Evolutionary conservation across 2,888 invertebrate genomes (phyloP).

Genomic region (Lithophane leautieri): DNA sequence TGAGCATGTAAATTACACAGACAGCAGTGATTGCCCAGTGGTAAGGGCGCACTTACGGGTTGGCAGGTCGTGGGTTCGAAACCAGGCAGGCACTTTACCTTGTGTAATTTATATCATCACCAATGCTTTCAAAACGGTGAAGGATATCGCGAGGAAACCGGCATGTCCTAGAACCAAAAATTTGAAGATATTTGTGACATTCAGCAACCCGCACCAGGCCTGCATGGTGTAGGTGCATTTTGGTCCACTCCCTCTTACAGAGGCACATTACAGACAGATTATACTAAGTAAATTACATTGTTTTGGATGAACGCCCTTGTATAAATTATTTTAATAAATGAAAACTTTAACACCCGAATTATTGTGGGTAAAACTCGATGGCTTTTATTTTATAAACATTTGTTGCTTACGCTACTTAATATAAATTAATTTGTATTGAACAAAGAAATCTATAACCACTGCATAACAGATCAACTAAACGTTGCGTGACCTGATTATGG

Average conservation of each 20-base stretch:
- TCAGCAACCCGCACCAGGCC: not conserved
- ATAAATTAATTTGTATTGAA: not conserved
- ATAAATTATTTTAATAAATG: not conserved
- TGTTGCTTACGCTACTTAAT: too few species aligned
- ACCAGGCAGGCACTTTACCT: not conserved
- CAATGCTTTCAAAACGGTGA: not conserved
- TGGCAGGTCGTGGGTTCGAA: not conserved
- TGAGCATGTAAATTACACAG: not conserved
- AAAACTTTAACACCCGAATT: not conserved
- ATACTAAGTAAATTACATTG: not conserved
- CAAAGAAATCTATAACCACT: slow-evolving; percentile 29
- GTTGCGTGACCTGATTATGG: slow-evolving; percentile 61
- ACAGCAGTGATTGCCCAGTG: not conserved
- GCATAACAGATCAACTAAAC: slow-evolving; percentile 34
- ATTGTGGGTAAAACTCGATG: too few species aligned
- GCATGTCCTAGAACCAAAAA: not conserved
- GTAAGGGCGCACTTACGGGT: not conserved
- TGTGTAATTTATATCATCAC: too few species aligned
- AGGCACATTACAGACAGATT: not conserved
- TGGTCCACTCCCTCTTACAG: not conserved
- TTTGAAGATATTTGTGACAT: not conserved
- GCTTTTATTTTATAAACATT: too few species aligned
- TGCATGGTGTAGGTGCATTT: not conserved
- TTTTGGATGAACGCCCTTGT: not conserved
- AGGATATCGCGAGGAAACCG: not conserved